Percentiles rank a stretch among this genome's conserved stretches.
These are phyloP conservation scores for Clostera curtula DNA, from an alignment of 2,888 invertebrate species.

Conservation along the genomic window DNA sequence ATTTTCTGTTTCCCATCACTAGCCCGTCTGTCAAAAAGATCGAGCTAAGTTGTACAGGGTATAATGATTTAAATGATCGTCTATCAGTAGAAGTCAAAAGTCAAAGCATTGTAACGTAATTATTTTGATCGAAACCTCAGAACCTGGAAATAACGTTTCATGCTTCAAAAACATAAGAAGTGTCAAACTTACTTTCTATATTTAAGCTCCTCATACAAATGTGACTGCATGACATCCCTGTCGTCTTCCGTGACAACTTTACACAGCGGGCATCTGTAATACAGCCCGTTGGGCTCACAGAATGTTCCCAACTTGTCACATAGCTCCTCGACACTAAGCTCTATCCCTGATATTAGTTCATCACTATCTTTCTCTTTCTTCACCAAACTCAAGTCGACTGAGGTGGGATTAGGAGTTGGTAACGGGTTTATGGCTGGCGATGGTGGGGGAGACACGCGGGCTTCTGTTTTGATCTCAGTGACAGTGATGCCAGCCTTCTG, in stretches of 20 bases:
- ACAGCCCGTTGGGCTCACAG: slow-evolving; percentile 69
- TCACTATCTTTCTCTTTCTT: slow-evolving; percentile 43
- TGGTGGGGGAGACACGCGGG: slow-evolving; percentile 10
- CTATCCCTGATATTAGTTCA: slow-evolving; percentile 9
- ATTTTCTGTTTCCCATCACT: too few species aligned
- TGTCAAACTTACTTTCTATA: slow-evolving; percentile 76
- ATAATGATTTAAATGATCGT: too few species aligned
- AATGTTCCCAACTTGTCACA: slow-evolving; percentile 44
- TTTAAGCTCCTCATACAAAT: slow-evolving; percentile 79
- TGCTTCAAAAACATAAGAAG: too few species aligned
- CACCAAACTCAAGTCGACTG: slow-evolving; percentile 47
- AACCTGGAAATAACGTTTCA: too few species aligned
- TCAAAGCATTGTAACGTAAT: too few species aligned
- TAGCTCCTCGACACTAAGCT: slow-evolving; percentile 36
- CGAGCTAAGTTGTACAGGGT: too few species aligned
- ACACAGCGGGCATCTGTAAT: slow-evolving; percentile 78
- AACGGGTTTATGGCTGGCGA: background rate
- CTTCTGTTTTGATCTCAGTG: slow-evolving; percentile 39
- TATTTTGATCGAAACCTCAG: too few species aligned
- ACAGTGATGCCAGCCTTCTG: slow-evolving; percentile 24
- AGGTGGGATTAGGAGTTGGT: background rate
- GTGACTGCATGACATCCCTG: slow-evolving; percentile 77
- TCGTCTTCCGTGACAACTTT: slow-evolving; percentile 71
- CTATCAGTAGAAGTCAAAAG: too few species aligned
- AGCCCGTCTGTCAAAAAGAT: too few species aligned